Evolutionary conservation across 2,113 vertebrate species (phyloP).

Genomic region (Uropsilus gracilis): DNA sequence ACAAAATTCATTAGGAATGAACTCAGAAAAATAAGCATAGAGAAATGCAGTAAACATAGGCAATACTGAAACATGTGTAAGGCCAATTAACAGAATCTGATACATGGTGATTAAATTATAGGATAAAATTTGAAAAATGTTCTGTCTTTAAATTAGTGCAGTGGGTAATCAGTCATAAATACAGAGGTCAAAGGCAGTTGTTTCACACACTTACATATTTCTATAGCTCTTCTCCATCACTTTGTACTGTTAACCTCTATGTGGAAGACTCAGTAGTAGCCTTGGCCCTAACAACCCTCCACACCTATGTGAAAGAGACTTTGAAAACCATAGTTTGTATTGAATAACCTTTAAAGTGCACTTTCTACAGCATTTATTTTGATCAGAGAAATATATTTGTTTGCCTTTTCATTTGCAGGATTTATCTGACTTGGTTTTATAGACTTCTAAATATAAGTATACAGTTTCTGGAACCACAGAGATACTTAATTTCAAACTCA

Average conservation of each 20-base stretch:
- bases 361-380: background rate
- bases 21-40: background rate
- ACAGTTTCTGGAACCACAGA: background rate
- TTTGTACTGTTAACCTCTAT: background rate
- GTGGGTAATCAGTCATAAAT: slow-evolving; percentile 82
- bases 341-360: background rate
- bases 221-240: background rate
- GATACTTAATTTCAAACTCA: background rate
- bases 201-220: slow-evolving; percentile 19
- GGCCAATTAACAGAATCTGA: background rate
- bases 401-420: background rate
- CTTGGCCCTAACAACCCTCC: background rate
- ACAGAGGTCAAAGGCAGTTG: background rate
- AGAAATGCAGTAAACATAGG: background rate
- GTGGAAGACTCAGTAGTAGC: fast-evolving
- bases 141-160: slow-evolving; percentile 83
- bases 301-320: background rate
- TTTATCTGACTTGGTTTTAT: background rate
- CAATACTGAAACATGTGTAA: background rate
- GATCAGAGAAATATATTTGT: background rate
- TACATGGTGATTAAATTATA: background rate
- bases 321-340: background rate
- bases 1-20: background rate
- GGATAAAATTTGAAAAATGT: background rate
- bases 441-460: background rate